phyloP scores from a whole-genome alignment of 2,888 invertebrate genomes.

The Heliothis peltigera region DNA sequence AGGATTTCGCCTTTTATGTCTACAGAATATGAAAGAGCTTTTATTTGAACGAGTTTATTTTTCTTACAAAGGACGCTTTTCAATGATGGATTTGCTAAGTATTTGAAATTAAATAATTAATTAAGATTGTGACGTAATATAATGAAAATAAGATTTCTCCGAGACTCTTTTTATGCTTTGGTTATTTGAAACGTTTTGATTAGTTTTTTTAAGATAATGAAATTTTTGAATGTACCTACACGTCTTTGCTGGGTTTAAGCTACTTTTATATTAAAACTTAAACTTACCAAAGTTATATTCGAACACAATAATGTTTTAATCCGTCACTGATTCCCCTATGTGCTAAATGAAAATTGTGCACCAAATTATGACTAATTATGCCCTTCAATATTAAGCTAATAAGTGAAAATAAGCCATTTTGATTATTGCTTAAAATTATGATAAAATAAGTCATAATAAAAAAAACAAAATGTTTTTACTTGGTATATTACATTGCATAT shows the following conservation, averaged over 20 bases:
- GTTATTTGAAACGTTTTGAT: conserved; percentile 2
- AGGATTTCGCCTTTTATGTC: conserved; percentile 51
- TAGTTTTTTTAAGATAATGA: conserved; percentile 6
- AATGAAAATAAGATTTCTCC: conserved; percentile 22
- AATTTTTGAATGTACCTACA: neutral
- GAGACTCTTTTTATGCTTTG: neutral
- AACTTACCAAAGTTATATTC: too few species aligned
- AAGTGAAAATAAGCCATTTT: too few species aligned
- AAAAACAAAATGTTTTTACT: too few species aligned
- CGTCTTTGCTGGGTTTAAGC: neutral
- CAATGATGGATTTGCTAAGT: conserved; percentile 40
- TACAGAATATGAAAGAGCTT: conserved; percentile 46
- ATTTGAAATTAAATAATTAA: conserved; percentile 53
- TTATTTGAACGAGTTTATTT: conserved; percentile 57
- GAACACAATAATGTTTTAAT: too few species aligned
- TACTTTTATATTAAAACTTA: neutral
- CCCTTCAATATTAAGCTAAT: too few species aligned
- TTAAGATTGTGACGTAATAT: conserved; percentile 26
- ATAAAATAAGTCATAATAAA: too few species aligned
- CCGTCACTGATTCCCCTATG: too few species aligned
- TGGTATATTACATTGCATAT: too few species aligned
- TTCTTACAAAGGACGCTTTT: conserved; percentile 50
- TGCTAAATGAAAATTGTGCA: too few species aligned
- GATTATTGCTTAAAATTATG: too few species aligned
- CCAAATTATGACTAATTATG: too few species aligned